Conservation (phyloP, 2,113 vertebrate genomes). For the Neolamprologus devosi region DNA sequence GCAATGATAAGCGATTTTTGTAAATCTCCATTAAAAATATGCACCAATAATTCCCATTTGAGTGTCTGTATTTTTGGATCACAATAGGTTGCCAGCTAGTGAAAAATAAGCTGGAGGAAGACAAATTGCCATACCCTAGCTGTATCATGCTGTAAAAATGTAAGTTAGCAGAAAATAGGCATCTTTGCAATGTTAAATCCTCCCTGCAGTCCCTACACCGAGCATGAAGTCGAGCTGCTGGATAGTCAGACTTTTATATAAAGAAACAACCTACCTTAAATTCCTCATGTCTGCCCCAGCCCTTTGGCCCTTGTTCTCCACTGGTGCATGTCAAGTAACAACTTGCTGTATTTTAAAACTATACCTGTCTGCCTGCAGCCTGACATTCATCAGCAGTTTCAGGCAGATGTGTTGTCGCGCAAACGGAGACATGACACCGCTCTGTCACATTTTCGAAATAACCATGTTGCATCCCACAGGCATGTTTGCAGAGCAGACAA, state of each 20-base stretch:
- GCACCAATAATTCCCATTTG: conserved; percentile 44
- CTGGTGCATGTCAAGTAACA: neutral
- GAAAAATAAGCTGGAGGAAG: conserved; percentile 22
- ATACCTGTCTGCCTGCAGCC: neutral
- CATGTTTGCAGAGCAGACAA: conserved; percentile 1
- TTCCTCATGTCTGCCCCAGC: neutral
- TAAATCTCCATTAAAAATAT: conserved; percentile 62
- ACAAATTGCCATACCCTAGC: conserved; percentile 14
- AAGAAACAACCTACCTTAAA: neutral
- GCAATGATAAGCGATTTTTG: conserved; percentile 53
- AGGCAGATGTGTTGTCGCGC: conserved; percentile 4
- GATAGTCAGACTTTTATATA: neutral
- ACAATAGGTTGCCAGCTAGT: conserved; percentile 27
- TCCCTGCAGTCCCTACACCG: neutral
- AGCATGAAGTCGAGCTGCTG: neutral
- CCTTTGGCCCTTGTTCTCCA: neutral
- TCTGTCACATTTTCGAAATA: conserved; percentile 5
- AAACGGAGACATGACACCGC: neutral
- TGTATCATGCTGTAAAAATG: conserved; percentile 26
- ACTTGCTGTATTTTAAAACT: neutral
- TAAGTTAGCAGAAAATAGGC: conserved; percentile 35
- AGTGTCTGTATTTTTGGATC: conserved; percentile 51
- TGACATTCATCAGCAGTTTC: neutral
- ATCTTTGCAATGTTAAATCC: conserved; percentile 9
- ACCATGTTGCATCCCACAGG: conserved; percentile 2